These are phyloP conservation scores for Enteromius treurensis DNA, from an alignment of 2,797 vertebrate genomes.

Conservation along the genomic window DNA sequence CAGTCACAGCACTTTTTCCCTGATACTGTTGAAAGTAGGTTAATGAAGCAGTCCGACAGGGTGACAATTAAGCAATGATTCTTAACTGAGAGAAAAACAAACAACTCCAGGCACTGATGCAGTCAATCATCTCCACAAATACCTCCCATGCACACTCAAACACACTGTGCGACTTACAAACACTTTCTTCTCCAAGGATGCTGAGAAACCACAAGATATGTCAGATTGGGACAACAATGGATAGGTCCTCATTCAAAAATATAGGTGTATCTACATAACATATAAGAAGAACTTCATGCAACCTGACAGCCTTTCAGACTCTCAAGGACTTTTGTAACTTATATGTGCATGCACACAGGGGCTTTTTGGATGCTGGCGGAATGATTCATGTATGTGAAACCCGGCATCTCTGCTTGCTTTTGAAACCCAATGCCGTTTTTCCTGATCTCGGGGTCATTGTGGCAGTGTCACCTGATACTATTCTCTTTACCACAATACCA, in stretches of 20 bases:
- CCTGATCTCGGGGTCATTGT: slow-evolving; percentile 77
- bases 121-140: slow-evolving; percentile 49
- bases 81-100: slow-evolving; percentile 45
- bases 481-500: slow-evolving; percentile 66
- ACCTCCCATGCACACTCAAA: slow-evolving; percentile 52
- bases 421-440: slow-evolving; percentile 78
- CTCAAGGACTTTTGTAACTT: slow-evolving; percentile 11
- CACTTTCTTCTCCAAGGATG: slow-evolving; percentile 62
- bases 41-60: slow-evolving; percentile 13
- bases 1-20: slow-evolving; percentile 24
- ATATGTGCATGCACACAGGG: background rate
- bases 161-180: slow-evolving; percentile 72
- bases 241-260: slow-evolving; percentile 7
- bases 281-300: background rate
- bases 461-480: slow-evolving; percentile 63
- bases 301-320: background rate
- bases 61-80: slow-evolving; percentile 22
- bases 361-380: slow-evolving; percentile 42
- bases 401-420: slow-evolving; percentile 60
- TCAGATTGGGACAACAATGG: slow-evolving; percentile 24
- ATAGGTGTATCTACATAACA: background rate
- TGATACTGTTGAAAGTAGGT: slow-evolving; percentile 46
- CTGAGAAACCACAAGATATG: slow-evolving; percentile 58
- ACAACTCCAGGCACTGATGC: slow-evolving; percentile 41
- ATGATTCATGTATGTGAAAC: slow-evolving; percentile 68